Evolutionary conservation across 2,797 vertebrate species (phyloP), one percentile per base, ranked within the genome.

Genomic region (Brotula barbata): DNA sequence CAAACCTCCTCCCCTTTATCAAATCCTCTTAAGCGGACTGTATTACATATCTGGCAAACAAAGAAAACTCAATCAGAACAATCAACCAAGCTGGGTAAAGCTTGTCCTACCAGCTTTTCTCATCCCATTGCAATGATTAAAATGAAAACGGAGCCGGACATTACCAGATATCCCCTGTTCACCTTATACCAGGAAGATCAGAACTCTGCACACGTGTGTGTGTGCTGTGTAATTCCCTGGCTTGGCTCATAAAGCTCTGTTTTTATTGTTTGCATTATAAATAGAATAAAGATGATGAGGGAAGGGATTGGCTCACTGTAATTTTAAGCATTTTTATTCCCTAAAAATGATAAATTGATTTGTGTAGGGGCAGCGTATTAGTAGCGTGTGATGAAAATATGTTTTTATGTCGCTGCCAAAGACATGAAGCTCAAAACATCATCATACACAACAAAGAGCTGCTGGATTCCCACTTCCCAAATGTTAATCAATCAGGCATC

Each of bases 111-210:
- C 63, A 81, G 89, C 85, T 89, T 87, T 87, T 85, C 83, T 89
- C 86, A 91, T 91, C 88, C 88, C 90, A 92, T 90, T 92, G 90
- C 74, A 77, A 7, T 91, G 92, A 93, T 93, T 93, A 92, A 92
- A 92, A 91, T 90, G 88, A 91, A 89, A 91, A 89, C 79, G 85
- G 87, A 92, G 85, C 86, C 53, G 83, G 80, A 89, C 83, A 88
- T 88, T 80, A 86, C 69, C 83, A 87, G 83, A 90, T 90, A 91
- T 91, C 89, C 85, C 78, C 80, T 86, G 89, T 91, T 89, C 89
- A 83, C 83, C 82, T 86, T 86, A 84, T 81, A 85, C n/a, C n/a
- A 89, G 85, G 83, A 85, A 79, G 81, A 88, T 87, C 85, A 86
- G 69, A 73, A 70, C 46, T 69, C 40, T 58, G 41, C 11, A 9